Percentiles rank a stretch among this genome's conserved stretches.
Conservation (phyloP, 1,140 invertebrate genomes). For the Bombus impatiens region DNA sequence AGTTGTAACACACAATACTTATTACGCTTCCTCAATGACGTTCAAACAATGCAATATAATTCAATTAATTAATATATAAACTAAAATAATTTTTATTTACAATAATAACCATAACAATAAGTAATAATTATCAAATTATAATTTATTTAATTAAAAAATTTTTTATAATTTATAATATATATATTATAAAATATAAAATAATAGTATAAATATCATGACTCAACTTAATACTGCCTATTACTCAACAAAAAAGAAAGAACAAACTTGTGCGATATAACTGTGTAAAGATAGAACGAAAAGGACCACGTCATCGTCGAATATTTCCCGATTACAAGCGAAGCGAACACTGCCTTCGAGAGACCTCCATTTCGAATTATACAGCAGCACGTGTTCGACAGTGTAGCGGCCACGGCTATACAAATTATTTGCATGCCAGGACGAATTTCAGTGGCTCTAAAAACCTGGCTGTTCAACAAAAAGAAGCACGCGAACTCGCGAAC, state of each 20-base stretch:
- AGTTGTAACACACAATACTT: no score
- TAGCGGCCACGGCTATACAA: slow-evolving; percentile 40
- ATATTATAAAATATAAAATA: not conserved
- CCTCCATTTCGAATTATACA: slow-evolving; percentile 39
- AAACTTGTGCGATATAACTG: not conserved
- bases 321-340: slow-evolving; percentile 18
- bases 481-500: slow-evolving; percentile 60
- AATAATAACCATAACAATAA: no score
- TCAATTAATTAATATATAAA: no score
- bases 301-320: not conserved
- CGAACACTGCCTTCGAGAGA: slow-evolving; percentile 4
- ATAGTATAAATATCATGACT: not conserved
- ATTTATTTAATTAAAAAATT: no score
- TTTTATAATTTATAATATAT: no score
- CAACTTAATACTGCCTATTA: not conserved
- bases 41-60: no score
- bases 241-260: not conserved
- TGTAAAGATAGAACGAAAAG: not conserved
- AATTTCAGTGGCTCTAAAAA: slow-evolving; percentile 60
- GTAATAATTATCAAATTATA: no score
- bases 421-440: slow-evolving; percentile 60
- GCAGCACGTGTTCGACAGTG: not conserved
- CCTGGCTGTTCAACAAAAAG: slow-evolving; percentile 47
- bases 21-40: no score
- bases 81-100: no score